Conservation (phyloP, 1,140 invertebrate genomes). For the Anagrus nilaparvatae region DNA sequence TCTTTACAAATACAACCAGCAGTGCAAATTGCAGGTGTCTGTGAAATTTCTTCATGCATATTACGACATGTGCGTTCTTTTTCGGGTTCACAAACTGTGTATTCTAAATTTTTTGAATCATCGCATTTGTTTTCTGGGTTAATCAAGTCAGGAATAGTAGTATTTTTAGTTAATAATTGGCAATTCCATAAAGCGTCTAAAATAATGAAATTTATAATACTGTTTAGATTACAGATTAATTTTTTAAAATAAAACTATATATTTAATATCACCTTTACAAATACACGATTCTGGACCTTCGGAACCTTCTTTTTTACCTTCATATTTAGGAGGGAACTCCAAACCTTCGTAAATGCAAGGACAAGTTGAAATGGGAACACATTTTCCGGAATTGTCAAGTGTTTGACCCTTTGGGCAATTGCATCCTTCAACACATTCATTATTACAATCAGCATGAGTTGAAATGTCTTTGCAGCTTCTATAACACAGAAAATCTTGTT, state of each 20-base stretch:
- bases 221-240: no score
- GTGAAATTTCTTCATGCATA: constrained; percentile 50
- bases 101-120: constrained; percentile 51
- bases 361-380: constrained; percentile 66
- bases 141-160: no score
- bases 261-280: constrained; percentile 61
- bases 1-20: constrained; percentile 69
- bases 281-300: constrained; percentile 59
- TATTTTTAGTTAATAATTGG: no score
- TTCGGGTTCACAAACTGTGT: constrained; percentile 63
- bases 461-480: no score
- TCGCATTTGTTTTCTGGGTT: constrained; percentile 52
- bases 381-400: constrained; percentile 58
- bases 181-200: no score
- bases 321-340: constrained; percentile 63
- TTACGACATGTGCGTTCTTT: constrained; percentile 73
- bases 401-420: constrained; percentile 71
- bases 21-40: constrained; percentile 49
- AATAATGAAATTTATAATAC: no score
- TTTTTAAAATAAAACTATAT: no score
- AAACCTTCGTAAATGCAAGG: constrained; percentile 63
- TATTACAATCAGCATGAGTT: constrained; percentile 41
- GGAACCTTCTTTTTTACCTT: constrained; percentile 56
- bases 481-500: no score
- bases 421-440: constrained; percentile 76